Evolutionary conservation across 2,113 vertebrate genomes (phyloP), one percentile per base, ranked within the genome.

Genomic region (Gnathonemus longibarbis): DNA sequence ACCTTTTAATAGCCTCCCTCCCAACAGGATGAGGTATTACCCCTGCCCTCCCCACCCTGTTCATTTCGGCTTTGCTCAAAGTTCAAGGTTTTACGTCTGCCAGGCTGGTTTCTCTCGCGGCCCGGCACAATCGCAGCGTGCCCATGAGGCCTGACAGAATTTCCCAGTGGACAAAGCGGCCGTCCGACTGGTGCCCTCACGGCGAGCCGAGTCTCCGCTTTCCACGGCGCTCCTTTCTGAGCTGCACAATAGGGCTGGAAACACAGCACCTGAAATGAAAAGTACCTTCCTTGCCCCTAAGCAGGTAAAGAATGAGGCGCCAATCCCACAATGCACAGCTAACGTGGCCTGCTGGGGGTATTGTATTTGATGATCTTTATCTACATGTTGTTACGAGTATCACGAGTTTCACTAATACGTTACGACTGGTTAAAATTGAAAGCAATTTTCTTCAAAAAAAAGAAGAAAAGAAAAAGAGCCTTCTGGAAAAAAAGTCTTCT

Each of bases 1-100:
- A 84, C 39, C 89, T 31, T 91, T 92, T 90, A 93, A 93, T 92
- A 85, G 46, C 89, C 89, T 88, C 53, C 83, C 91, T 93, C 93
- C 91, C 93, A 92, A 91, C 92, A 92, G 84, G 89, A 91, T 62
- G 45, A 84, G 86, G 50, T 70, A 58, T 46, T 62, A 88, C 56
- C 21, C 87, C 53, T 15, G 70, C 46, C 88, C 15, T 10, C 56
- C 31, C 66, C 15, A 5, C 6, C 83, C 10, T 42, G 45, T 86
- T 92, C 83, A 80, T 91, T 84, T 70, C 90, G 91, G 62, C 89
- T 58, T 66, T 27, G 91, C 90, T 92, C 92, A 91, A 92, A 92
- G 90, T 91, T 92, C 91, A 91, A 91, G n/a, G 88, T 77, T 88
- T 74, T 84, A 70, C 21, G 87, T 86, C 49, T 91, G 77, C 62